Evolutionary conservation across 2,113 vertebrate species (phyloP).

Genomic region (Ctenomys sociabilis): DNA sequence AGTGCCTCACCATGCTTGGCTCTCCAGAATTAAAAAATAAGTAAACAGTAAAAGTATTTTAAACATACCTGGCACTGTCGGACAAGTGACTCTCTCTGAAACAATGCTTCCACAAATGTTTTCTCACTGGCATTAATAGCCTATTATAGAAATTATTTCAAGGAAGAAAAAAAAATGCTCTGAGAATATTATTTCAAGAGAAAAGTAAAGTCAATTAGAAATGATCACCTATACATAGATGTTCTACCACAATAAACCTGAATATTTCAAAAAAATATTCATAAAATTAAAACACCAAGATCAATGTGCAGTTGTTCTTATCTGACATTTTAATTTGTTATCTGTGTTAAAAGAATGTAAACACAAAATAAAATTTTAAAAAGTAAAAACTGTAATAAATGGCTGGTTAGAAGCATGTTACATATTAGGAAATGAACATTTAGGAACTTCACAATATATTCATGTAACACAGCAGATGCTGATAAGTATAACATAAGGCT

Average conservation of each 20-base stretch:
- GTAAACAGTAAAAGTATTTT: not conserved
- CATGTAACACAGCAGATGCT: not conserved
- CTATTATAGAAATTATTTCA: slow-evolving; percentile 81
- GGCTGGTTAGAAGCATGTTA: not conserved
- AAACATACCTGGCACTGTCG: slow-evolving; percentile 95
- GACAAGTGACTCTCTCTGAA: slow-evolving; percentile 93
- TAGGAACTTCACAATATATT: slow-evolving; percentile 24
- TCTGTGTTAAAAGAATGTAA: not conserved
- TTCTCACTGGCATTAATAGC: slow-evolving; percentile 94
- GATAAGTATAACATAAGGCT: not conserved
- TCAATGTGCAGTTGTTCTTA: not conserved
- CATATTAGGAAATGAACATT: slow-evolving; percentile 30
- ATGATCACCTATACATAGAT: not conserved
- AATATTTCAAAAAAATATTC: slow-evolving; percentile 26
- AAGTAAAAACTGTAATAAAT: slow-evolving; percentile 21
- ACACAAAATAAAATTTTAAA: slow-evolving; percentile 11
- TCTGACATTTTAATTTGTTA: slow-evolving; percentile 1
- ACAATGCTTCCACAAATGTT: slow-evolving; percentile 92
- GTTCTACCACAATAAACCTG: not conserved
- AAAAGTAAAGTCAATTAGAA: slow-evolving; percentile 31
- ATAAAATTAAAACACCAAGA: slow-evolving; percentile 16
- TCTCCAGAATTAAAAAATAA: not conserved
- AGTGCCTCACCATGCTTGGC: not conserved
- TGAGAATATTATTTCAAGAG: slow-evolving; percentile 43
- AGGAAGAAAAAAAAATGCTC: not conserved